Evolutionary conservation across 2,888 invertebrate species (phyloP), one percentile per base, ranked within the genome.

Genomic region (Ptilodon capucinus): DNA sequence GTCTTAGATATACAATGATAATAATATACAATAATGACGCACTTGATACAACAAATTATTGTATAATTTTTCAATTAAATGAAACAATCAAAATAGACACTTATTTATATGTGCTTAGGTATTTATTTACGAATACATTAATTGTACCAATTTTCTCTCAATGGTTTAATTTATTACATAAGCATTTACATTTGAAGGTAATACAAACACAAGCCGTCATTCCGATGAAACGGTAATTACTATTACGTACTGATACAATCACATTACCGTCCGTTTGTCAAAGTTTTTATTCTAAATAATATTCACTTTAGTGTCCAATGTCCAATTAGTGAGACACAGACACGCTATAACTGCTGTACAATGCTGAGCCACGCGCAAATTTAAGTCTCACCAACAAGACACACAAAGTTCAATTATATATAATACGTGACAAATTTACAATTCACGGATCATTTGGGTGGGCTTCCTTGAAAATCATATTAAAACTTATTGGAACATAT

Each of bases 181-280:
- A 60, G 68, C 65, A 63, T 71, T 67, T 70, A 66, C 64, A 64
- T 54, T 53, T n/a, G n/a, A n/a, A n/a, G 48, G 42, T 58, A 54
- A 51, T 64, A 61, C 30, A 61, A 64, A 58, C 65, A 61, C 30
- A 61, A 64, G 62, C 65, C 43, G 55, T 52, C 51, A 52, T 44
- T 40, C 51, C 13, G 57, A 59, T 63, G 47, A 54, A 62, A 53
- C 51, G 50, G 58, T 60, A 64, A 52, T 48, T 42, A 48, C 47
- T 58, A 58, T 58, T 48, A 58, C 25, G 40, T 61, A 67, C 23
- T 41, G 54, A 52, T 54, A 58, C 49, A 48, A 47, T 51, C 42
- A 61, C 51, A 36, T 64, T 58, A 58, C 42, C 46, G 51, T 65
- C 45, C 44, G 11, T 57, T 54, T 62, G 59, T 53, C 41, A 46